Percentiles rank a stretch among this genome's conserved stretches.
These are phyloP conservation scores for Pyrgus malvae DNA, from an alignment of 2,888 invertebrate genomes.

Conservation along the genomic window DNA sequence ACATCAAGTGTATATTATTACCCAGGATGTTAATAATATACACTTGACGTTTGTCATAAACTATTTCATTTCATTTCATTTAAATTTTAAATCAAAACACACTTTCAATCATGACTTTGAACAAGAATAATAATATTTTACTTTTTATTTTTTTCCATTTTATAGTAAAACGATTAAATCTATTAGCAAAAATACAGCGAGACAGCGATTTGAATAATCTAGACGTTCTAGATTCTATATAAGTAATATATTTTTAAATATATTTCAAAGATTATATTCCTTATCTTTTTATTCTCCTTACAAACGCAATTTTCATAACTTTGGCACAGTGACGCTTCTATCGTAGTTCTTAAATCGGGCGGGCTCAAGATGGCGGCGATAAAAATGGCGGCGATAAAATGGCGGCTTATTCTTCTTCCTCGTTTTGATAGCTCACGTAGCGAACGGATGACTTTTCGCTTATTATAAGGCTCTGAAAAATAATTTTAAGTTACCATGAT, in stretches of 20 bases:
- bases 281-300: neutral
- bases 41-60: too few species aligned
- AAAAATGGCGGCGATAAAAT: too few species aligned
- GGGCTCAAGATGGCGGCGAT: conserved; percentile 53
- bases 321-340: conserved; percentile 22
- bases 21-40: too few species aligned
- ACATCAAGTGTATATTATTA: too few species aligned
- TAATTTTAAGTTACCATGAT: too few species aligned
- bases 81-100: neutral
- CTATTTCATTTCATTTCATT: neutral
- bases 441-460: conserved; percentile 96
- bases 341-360: conserved; percentile 37
- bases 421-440: conserved; percentile 97
- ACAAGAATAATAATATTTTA: neutral
- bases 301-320: conserved; percentile 30
- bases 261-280: conserved; percentile 26
- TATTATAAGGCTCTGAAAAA: conserved; percentile 90
- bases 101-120: neutral
- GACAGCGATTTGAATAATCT: conserved; percentile 1
- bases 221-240: too few species aligned
- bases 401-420: conserved; percentile 89
- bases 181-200: conserved; percentile 27
- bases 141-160: neutral
- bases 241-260: conserved; percentile 11
- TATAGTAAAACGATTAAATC: neutral